Base-by-base conservation (phyloP, 2,797 vertebrate species). In the Tauraco hartlaubi region DNA sequence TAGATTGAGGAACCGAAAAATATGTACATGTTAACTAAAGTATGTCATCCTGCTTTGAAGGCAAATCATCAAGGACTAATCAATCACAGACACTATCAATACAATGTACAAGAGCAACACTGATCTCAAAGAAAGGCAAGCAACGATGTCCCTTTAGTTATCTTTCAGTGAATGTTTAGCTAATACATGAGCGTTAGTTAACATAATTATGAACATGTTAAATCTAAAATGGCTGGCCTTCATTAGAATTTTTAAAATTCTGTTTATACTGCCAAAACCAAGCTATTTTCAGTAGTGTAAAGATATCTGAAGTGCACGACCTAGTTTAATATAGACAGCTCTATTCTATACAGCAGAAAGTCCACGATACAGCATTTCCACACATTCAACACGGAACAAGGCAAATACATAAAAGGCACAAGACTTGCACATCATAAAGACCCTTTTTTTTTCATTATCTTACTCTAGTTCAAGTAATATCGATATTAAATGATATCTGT, bases 381-480 rank as follows among this genome's bases (percentile, higher is more conserved):
- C 98, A 99, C 98, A 98, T 99, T 99, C 98, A 98, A 99, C 99
- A 99, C 98, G 83, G 98, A 99, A 99, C 99, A 98, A 98, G 99
- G 99, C 98, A 98, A 98, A 99, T 98, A 98, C 98, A 99, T 98
- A 98, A 99, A 99, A 99, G 99, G 99, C 99, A 99, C 99, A 98
- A 98, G 98, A 99, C 99, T 98, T 97, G 98, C 98, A 99, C 99
- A 99, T 98, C 97, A 98, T 98, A 98, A 96, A 98, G 97, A 98
- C 98, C 98, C 97, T 87, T 98, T 95, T 87, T 98, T 95, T 97
- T 97, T 96, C 95, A 97, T 98, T 97, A 97, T 98, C 98, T 98
- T 98, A 98, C 94, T 98, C 96, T 98, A 98, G 95, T 98, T 98
- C 98, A 98, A 98, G 98, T 98, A 98, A 98, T 98, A 98, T 96